Evolutionary conservation across 1,140 invertebrate species (phyloP), one percentile per base, ranked within the genome.

Genomic region (Hormaphis cornu): DNA sequence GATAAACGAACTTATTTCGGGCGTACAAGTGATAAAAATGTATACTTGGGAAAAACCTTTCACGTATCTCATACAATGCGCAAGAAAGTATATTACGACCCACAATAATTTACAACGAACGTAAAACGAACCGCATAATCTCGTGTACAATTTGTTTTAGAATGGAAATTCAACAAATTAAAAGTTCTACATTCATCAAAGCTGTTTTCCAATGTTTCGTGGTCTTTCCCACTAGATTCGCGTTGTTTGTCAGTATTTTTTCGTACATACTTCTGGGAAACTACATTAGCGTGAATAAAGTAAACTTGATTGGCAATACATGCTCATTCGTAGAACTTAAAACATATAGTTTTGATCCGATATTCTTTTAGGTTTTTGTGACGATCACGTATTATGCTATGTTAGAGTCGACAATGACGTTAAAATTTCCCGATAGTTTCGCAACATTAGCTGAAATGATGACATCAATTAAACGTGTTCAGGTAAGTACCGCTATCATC

Each of bases 1-100:
- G 54, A 94, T 95, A 89, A 92, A 89, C 75, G 92, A 95, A 80
- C 89, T 96, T n/a, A 86, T 96, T 20, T 83, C 85, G 52, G 91
- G 90, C 1, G 91, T 95, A 74, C 86, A 92, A 77, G 87, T 93
- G 1, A 93, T 95, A 24, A 96, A 95, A 81, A 93, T 95, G 90
- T 92, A 92, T 73, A 86, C 88, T 1, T 93, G 90, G 90, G 90
- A 93, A 76, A 84, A 84, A 73, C 84, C 87, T 0, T 93, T 92
- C 75, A 81, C 84, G 40, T 82, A 81, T 61, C 80, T 90, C 44
- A 80, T 88, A 2, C 79, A 82, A 40, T 74, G 78, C 30, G 80
- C 81, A 16, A 77, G 86, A 73, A 80, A 78, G 82, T 82, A 74
- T 73, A 73, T 53, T 53, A 28, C 7, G 24, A 26, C 10, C 8